Evolutionary conservation across 2,797 vertebrate species (phyloP), one percentile per base, ranked within the genome.

Genomic region (Onychomys torridus): DNA sequence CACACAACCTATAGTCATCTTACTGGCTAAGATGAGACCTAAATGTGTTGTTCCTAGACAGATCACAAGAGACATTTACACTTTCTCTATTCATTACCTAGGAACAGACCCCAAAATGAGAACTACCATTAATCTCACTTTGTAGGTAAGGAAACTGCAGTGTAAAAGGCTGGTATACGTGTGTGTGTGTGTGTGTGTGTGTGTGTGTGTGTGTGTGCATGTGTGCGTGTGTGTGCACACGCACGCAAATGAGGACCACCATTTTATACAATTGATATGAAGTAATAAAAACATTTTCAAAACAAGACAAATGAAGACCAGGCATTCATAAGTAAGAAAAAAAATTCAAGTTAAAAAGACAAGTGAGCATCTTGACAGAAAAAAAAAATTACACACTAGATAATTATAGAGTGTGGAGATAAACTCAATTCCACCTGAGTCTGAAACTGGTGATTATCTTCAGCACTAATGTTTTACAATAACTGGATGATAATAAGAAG

Each of bases 311-410:
- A 55, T 55, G 52, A 55, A 55, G 52, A 4, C 52, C 52, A 4
- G 52, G 52, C 14, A 14, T 55, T 55, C 52, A 55, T 55, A 55
- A 55, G 52, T 14, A 55, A 52, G 12, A 52, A 49, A 52, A 49
- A 55, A 55, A 55, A 55, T 55, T 55, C 52, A 73, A 73, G 29
- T 61, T 71, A 71, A 59, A 91, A 79, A n/a, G 46, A 32, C 61
- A 95, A 91, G 37, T n/a, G 57, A 77, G 25, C 49, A 61, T 86
- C 67, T 94, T 93, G 11, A 23, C 83, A 93, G 65, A 46, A 93
- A 90, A 94, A 90, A 94, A 57, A 93, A 49, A n/a, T n/a, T 40
- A 79, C 1, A 79, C n/a, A 88, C 7, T 37, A 85, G 7, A 14
- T 67, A 89, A 63, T 71, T 91, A 63, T 0, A 92, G 63, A 90